Conservation (phyloP, 2,888 invertebrate species). For the Antitype chi region DNA sequence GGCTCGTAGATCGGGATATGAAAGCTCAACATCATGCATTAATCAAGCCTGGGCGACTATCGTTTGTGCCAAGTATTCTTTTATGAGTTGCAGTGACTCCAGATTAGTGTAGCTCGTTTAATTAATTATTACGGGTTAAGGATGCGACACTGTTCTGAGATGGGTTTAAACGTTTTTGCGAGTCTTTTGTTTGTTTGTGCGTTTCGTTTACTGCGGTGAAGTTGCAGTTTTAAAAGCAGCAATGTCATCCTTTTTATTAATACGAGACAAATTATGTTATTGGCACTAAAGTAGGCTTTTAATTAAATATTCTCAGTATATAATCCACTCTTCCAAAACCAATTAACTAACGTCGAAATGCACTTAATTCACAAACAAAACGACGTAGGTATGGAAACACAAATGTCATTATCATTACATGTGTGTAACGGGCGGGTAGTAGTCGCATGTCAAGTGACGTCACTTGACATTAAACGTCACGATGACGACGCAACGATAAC, state of each 20-base stretch:
- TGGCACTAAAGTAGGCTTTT: not conserved
- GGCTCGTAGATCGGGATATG: slow-evolving; percentile 22
- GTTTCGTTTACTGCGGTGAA: slow-evolving; percentile 4
- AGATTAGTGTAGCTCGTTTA: slow-evolving; percentile 60
- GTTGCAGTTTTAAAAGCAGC: slow-evolving; percentile 6
- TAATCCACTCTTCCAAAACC: not conserved
- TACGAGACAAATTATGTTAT: too few relatives aligned
- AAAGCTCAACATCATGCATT: slow-evolving; percentile 58
- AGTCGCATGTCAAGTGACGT: slow-evolving; percentile 68
- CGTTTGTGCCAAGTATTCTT: slow-evolving; percentile 60
- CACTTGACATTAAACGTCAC: slow-evolving; percentile 70
- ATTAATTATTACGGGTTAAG: slow-evolving; percentile 62
- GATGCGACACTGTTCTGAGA: slow-evolving; percentile 60
- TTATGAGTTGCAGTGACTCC: slow-evolving; percentile 54
- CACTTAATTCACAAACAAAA: slow-evolving; percentile 19
- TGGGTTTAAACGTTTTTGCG: slow-evolving; percentile 48
- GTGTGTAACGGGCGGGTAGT: slow-evolving; percentile 36
- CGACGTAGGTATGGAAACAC: slow-evolving; percentile 19
- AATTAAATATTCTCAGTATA: not conserved
- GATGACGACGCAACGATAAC: slow-evolving; percentile 71
- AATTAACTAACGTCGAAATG: slow-evolving; percentile 18
- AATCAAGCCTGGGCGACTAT: slow-evolving; percentile 59
- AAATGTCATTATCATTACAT: slow-evolving; percentile 58
- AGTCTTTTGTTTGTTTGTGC: slow-evolving; percentile 28
- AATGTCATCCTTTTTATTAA: not conserved